Percentiles rank a stretch among this genome's conserved stretches.
Conservation (phyloP, 2,797 vertebrate species). For the Neosilurus mollespiculum region DNA sequence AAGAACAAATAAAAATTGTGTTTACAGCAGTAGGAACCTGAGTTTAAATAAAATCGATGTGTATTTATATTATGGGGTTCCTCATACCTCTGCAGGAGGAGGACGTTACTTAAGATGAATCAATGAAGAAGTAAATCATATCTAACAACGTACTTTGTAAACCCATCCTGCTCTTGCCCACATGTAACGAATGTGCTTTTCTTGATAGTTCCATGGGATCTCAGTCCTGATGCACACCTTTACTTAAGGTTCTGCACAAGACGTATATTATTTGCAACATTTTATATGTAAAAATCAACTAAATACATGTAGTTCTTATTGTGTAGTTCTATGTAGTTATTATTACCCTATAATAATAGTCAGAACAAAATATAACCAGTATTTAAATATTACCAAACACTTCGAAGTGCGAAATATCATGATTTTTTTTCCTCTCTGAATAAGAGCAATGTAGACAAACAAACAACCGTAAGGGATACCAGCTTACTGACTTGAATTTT, state of each 20-base stretch:
- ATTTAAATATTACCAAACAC: no score
- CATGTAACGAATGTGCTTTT: background rate
- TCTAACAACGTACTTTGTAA: background rate
- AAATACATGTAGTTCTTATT: background rate
- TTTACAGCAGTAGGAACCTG: background rate
- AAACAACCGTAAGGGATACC: no score
- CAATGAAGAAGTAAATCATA: background rate
- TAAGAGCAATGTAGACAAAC: no score
- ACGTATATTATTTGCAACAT: background rate
- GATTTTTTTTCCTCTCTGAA: no score
- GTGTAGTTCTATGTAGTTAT: background rate
- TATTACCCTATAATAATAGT: no score
- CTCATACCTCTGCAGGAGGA: background rate
- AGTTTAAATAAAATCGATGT: constrained; percentile 7
- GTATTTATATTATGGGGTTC: background rate
- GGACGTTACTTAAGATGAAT: background rate
- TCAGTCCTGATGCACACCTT: background rate
- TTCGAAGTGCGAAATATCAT: no score
- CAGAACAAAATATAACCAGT: no score
- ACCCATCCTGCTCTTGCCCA: background rate
- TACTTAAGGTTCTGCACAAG: background rate
- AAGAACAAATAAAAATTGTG: background rate
- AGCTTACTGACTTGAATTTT: no score
- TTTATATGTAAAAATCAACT: no score
- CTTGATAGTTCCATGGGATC: background rate